Percentiles rank a stretch among this genome's conserved stretches.
phyloP scores from a whole-genome alignment of 2,888 invertebrate species.

The Hydriomena furcata region DNA sequence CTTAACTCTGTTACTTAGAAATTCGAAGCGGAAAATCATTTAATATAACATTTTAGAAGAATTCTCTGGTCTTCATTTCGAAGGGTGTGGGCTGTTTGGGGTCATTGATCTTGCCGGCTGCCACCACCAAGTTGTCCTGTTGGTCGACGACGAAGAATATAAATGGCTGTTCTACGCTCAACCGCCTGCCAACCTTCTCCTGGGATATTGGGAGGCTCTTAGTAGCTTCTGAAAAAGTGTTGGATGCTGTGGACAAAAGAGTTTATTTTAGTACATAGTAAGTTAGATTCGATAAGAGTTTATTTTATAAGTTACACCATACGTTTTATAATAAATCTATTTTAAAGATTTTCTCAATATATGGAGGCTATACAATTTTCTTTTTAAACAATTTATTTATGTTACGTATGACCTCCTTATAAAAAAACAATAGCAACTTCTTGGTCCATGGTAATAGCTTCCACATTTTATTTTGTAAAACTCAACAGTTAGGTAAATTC shows the following conservation, averaged over 20 bases:
- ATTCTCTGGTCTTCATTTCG: conserved; percentile 44
- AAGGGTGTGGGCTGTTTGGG: conserved; percentile 67
- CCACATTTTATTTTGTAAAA: no score
- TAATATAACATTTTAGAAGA: conserved; percentile 15
- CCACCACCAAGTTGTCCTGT: conserved; percentile 82
- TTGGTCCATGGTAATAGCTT: no score
- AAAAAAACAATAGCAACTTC: no score
- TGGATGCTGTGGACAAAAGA: conserved; percentile 49
- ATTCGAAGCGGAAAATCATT: background rate
- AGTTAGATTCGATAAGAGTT: no score
- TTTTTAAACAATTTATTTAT: no score
- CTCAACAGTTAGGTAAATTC: no score
- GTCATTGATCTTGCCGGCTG: conserved; percentile 83
- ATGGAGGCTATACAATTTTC: no score
- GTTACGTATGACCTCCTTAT: no score
- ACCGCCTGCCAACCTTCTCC: conserved; percentile 52
- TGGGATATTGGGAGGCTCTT: conserved; percentile 62
- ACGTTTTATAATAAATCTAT: no score
- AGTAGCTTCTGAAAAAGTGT: conserved; percentile 46
- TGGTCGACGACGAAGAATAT: conserved; percentile 85
- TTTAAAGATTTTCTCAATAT: no score
- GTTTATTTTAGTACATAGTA: no score
- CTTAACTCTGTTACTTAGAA: conserved; percentile 1
- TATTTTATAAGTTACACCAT: no score
- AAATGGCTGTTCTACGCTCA: conserved; percentile 85